Evolutionary conservation across 1,140 invertebrate species (phyloP), one percentile per base, ranked within the genome.

Genomic region (Stegodyphus mimosarum): DNA sequence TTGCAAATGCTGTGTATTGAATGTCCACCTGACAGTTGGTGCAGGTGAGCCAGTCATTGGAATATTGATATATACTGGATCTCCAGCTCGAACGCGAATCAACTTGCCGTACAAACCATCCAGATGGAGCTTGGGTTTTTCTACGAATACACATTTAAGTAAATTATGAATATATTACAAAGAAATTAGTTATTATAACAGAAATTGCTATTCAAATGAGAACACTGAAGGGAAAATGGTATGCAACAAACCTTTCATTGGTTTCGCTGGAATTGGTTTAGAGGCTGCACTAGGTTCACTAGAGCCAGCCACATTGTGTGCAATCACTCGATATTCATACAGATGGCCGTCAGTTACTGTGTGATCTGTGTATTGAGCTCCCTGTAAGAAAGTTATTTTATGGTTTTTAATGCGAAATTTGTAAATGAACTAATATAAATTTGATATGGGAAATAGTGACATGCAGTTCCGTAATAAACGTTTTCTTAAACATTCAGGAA

Each of bases 281-380:
- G 97, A 98, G 9, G 95, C 93, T 53, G 98, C 95, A 87, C 97
- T 98, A n/a, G 97, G 95, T 91, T 97, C 96, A 60, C 98, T 97
- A 88, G 95, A 92, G 67, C 98, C 98, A 72, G 97, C 98, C 48
- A 96, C 96, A 91, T 99, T 99, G 11, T 96, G 94, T 67, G 98
- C 98, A 9, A 95, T 95, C 0, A 99, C 95, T 88, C 98, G 94
- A 91, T 99, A 99, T 91, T 99, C 97, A 90, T 99, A 99, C 89
- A 97, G 95, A 90, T 99, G 98, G 87, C 96, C 96, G 79, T 84
- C 81, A 33, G 78, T 85, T 88, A 99, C 97, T 88, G 96, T 95
- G 75, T 97, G 95, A 89, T 99, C 98, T 80, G 94, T 94, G 88
- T 94, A 98, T 88, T 96, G 95, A 5, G 92, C 93, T n/a, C 92